These are phyloP conservation scores for Antheraea pernyi DNA, from an alignment of 1,140 invertebrate genomes.

Conservation along the genomic window DNA sequence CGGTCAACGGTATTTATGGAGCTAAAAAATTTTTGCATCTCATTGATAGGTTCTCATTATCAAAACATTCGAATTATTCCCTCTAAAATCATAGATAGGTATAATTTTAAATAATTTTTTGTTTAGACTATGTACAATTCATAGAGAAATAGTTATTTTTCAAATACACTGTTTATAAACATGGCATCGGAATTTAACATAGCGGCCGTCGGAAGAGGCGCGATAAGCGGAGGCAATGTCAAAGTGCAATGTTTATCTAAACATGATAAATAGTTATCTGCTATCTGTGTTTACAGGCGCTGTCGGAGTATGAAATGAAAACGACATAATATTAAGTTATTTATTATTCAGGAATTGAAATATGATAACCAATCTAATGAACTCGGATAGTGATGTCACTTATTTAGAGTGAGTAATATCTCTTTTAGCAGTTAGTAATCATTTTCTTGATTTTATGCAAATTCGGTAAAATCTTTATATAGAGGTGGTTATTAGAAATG, in stretches of 20 bases:
- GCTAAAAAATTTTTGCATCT: too few species aligned
- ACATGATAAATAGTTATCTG: conserved; percentile 27
- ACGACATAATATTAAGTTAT: neutral
- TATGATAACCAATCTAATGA: too few species aligned
- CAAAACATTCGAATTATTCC: too few species aligned
- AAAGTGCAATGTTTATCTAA: conserved; percentile 51
- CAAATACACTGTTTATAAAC: neutral
- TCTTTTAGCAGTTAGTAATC: too few species aligned
- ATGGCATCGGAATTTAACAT: neutral
- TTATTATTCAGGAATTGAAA: too few species aligned
- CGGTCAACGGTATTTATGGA: neutral
- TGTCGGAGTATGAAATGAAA: neutral
- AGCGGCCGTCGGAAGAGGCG: neutral
- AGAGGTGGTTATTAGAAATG: too few species aligned
- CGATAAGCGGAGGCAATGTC: conserved; percentile 35
- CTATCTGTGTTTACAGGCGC: conserved; percentile 26
- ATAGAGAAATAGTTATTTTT: neutral
- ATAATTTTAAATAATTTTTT: neutral
- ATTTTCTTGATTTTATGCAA: too few species aligned
- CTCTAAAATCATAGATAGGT: neutral
- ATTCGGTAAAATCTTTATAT: too few species aligned
- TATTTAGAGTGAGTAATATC: too few species aligned
- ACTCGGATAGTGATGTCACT: too few species aligned
- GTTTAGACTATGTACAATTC: neutral
- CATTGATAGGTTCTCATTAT: too few species aligned